Percentiles rank a stretch among this genome's conserved stretches.
These are phyloP conservation scores for Harlomillsia oculata DNA, from an alignment of 1,140 invertebrate species.

Conservation along the genomic window DNA sequence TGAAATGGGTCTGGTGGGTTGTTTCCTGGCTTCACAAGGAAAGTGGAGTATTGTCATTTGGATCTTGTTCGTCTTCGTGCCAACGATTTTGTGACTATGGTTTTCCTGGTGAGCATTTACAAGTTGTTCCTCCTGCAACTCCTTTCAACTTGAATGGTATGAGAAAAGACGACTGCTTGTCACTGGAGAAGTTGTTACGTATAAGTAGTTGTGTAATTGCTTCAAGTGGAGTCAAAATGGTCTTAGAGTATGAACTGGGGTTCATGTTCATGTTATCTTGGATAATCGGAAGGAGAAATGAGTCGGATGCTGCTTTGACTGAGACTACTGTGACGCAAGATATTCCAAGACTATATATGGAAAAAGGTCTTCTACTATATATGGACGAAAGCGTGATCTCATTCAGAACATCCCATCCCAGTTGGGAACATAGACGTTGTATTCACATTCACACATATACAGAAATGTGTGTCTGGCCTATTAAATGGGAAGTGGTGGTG, in stretches of 20 bases:
- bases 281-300: conserved; percentile 30
- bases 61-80: too few relatives aligned
- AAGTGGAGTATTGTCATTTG: too few relatives aligned
- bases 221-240: conserved; percentile 33
- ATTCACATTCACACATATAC: background rate
- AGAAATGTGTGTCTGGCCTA: background rate
- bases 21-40: too few relatives aligned
- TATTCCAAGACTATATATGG: too few relatives aligned
- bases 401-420: conserved; percentile 1
- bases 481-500: background rate
- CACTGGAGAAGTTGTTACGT: conserved; percentile 23
- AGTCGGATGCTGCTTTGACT: conserved; percentile 9
- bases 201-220: conserved; percentile 35
- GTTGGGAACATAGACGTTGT: background rate
- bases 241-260: conserved; percentile 23
- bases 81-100: too few relatives aligned
- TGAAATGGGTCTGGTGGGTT: background rate
- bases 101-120: too few relatives aligned
- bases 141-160: background rate
- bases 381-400: background rate
- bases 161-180: background rate
- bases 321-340: too few relatives aligned
- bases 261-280: conserved; percentile 34
- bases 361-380: conserved; percentile 4
- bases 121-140: too few relatives aligned